Conservation (phyloP, 2,888 invertebrate species). For the Lasioglossum zephyrum region DNA sequence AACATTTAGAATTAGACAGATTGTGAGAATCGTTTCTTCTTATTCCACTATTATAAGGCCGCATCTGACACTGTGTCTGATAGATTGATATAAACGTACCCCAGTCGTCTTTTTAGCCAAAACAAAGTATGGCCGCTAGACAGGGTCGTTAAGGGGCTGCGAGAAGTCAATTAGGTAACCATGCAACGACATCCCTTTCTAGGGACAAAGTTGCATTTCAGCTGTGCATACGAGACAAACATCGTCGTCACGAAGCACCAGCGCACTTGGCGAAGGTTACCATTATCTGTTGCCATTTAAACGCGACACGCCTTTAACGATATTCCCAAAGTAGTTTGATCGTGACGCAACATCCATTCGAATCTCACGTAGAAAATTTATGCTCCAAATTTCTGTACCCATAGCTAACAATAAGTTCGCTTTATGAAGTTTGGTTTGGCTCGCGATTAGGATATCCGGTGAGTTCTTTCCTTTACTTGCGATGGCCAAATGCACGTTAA, state of each 20-base stretch:
- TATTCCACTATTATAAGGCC: too few species aligned
- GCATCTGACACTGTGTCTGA: neutral
- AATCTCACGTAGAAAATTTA: neutral
- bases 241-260: neutral
- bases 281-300: neutral
- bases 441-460: neutral
- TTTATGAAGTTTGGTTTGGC: neutral
- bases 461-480: neutral
- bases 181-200: too few species aligned
- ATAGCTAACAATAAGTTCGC: neutral
- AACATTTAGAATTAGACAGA: neutral
- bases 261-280: neutral
- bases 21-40: neutral
- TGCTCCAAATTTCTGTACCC: neutral
- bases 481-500: neutral
- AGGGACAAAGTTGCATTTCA: neutral
- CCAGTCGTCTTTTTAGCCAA: too few species aligned
- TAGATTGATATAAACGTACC: too few species aligned
- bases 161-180: neutral
- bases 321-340: neutral
- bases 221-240: slow-evolving; percentile 6
- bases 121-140: neutral
- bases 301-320: neutral
- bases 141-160: neutral
- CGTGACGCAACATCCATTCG: neutral